These are phyloP conservation scores for Drosophila lacicola DNA, from an alignment of 2,888 invertebrate species.

Conservation along the genomic window DNA sequence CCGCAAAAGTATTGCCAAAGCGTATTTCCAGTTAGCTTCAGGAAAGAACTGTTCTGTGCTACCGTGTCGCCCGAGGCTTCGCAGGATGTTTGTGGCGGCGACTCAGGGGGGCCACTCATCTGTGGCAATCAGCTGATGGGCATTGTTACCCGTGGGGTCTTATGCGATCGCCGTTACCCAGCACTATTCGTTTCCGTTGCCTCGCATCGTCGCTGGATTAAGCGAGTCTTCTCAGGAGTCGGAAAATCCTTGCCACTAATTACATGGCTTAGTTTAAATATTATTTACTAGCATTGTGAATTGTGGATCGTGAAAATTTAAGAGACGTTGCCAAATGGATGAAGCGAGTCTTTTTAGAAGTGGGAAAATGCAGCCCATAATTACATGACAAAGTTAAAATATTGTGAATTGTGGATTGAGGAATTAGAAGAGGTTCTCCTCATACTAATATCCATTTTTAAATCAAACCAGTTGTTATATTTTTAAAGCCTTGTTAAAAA, in stretches of 20 bases:
- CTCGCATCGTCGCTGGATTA: not conserved
- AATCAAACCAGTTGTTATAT: conserved; percentile 10
- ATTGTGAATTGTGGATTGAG: not conserved
- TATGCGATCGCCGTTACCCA: not conserved
- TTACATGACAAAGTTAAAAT: not conserved
- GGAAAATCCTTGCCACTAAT: not conserved
- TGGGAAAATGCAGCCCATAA: too few species aligned
- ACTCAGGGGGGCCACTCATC: not conserved
- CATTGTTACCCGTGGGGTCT: not conserved
- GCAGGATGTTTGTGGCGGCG: not conserved
- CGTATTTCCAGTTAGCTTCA: not conserved
- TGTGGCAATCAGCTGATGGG: not conserved
- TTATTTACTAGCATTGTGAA: too few species aligned
- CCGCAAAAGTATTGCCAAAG: not conserved
- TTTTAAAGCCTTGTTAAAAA: not conserved
- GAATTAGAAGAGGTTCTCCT: not conserved
- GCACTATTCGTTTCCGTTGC: not conserved
- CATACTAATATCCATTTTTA: not conserved
- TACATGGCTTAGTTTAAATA: not conserved
- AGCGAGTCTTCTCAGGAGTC: not conserved
- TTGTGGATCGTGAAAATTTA: not conserved
- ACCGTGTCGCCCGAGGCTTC: not conserved
- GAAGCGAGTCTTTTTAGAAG: too few species aligned
- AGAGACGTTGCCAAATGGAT: too few species aligned
- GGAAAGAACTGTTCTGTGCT: not conserved